Base-by-base conservation (phyloP, 2,888 invertebrate species). In the Nomada fucata region DNA sequence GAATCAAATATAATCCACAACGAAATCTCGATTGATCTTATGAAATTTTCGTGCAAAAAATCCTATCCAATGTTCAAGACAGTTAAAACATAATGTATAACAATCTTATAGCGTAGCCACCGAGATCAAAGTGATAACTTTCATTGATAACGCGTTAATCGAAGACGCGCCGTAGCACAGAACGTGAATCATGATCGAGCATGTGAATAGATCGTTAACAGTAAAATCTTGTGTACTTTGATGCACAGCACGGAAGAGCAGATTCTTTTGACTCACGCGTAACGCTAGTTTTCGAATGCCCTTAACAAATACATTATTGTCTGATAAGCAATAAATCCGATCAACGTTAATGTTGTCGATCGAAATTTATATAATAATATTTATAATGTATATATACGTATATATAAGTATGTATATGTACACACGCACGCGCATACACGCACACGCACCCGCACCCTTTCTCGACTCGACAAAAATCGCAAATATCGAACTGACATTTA, bases 181-280 rank as follows among this genome's bases (percentile, higher is more conserved):
- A 59, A 76, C 42, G 50, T 67, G 80, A 78, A 80, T 84, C 76
- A 63, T 47, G 76, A 77, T 76, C 70, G 71, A 76, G 69, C 29
- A 29, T 67, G 47, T 64, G 71, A 50, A 67, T 63, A 63, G 74
- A 77, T 74, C 23, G 52, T 77, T 81, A 74, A 85, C 59, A 36
- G 60, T 77, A 69, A 63, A 67, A 23, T 88, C 59, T 71, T 15
- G 82, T 76, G 65, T 80, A 72, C 61, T 76, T 78, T 79, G 69
- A 86, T 82, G 86, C 80, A 82, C 72, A 86, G 72, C 84, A 79
- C 84, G 82, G 86, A 88, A 86, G 86, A 86, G 86, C 86, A 83
- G 81, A 83, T 88, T 82, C 70, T 78, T 88, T 88, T 77, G 67
- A 83, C 67, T 80, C 82, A 70, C 76, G 78, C 68, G 52, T 81